Percentiles rank a stretch among this genome's conserved stretches.
These are phyloP conservation scores for Plestiodon gilberti DNA, from an alignment of 2,113 vertebrate species.

Conservation along the genomic window DNA sequence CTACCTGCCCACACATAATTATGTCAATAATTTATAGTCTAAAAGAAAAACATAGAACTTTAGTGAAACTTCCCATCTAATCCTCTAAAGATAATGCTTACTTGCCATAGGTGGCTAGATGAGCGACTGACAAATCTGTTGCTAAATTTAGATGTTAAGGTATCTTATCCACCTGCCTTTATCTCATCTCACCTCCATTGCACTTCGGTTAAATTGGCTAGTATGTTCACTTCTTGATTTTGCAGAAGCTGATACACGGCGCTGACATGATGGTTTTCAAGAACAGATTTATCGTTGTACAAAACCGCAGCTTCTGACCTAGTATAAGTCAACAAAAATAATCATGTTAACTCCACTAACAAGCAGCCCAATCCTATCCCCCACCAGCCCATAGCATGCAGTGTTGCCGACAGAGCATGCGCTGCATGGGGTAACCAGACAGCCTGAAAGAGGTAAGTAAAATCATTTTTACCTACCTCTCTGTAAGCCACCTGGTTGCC, in stretches of 20 bases:
- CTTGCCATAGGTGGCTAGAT: neutral
- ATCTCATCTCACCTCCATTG: constrained; percentile 25
- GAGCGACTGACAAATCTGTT: neutral
- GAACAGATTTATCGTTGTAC: constrained; percentile 26
- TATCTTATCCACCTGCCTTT: neutral
- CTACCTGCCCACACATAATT: neutral
- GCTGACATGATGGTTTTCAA: constrained; percentile 29
- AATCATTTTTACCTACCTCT: too few relatives aligned
- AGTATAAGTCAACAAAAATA: neutral
- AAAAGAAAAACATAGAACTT: neutral
- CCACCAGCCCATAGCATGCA: too few relatives aligned
- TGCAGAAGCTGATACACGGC: constrained; percentile 13
- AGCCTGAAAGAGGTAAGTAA: too few relatives aligned
- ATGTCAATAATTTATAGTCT: neutral
- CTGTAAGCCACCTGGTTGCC: too few relatives aligned
- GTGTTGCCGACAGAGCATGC: too few relatives aligned
- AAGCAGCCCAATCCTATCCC: too few relatives aligned
- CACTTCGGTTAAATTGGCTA: neutral
- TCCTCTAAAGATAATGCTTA: neutral
- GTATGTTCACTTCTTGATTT: constrained; percentile 4
- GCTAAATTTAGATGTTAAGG: neutral
- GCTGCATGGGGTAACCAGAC: too few relatives aligned
- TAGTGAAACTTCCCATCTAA: neutral
- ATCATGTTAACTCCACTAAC: neutral
- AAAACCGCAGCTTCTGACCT: constrained; percentile 22